These are phyloP conservation scores for Phlogophora meticulosa DNA, from an alignment of 2,888 invertebrate genomes.

Conservation along the genomic window DNA sequence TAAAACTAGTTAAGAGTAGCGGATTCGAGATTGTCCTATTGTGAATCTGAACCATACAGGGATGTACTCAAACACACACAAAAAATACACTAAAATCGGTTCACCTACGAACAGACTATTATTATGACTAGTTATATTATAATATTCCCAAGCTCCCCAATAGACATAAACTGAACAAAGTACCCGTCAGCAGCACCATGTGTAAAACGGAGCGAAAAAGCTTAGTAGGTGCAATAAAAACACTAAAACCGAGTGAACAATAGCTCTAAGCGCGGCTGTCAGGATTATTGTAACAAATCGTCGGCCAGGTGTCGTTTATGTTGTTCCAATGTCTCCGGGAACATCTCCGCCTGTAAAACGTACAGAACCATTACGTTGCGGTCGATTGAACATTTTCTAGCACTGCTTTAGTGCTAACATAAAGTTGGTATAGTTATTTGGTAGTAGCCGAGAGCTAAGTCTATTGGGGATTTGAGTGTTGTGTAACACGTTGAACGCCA, in stretches of 20 bases:
- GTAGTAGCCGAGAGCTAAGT: background rate
- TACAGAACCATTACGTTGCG: slow-evolving; percentile 39
- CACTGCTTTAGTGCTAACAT: slow-evolving; percentile 45
- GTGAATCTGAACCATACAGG: too few relatives aligned
- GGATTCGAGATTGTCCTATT: too few relatives aligned
- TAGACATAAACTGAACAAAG: slow-evolving; percentile 40
- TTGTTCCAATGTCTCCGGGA: slow-evolving; percentile 58
- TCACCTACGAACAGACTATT: too few relatives aligned
- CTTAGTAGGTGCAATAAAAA: slow-evolving; percentile 63
- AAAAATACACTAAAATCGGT: too few relatives aligned
- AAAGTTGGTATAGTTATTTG: slow-evolving; percentile 35
- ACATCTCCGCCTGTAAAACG: slow-evolving; percentile 58
- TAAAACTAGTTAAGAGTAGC: too few relatives aligned
- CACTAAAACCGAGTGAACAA: slow-evolving; percentile 61
- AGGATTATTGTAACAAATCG: slow-evolving; percentile 67
- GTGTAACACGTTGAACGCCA: background rate
- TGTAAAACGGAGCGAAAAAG: slow-evolving; percentile 54
- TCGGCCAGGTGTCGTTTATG: slow-evolving; percentile 66
- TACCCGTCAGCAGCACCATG: slow-evolving; percentile 38
- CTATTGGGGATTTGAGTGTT: slow-evolving; percentile 18
- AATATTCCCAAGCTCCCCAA: slow-evolving; percentile 4
- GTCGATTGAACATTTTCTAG: slow-evolving; percentile 54
- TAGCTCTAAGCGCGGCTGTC: slow-evolving; percentile 60
- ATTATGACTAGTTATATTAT: background rate
- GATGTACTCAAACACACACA: too few relatives aligned